Conservation (phyloP, 2,113 vertebrate genomes). For the Prunella himalayana region DNA sequence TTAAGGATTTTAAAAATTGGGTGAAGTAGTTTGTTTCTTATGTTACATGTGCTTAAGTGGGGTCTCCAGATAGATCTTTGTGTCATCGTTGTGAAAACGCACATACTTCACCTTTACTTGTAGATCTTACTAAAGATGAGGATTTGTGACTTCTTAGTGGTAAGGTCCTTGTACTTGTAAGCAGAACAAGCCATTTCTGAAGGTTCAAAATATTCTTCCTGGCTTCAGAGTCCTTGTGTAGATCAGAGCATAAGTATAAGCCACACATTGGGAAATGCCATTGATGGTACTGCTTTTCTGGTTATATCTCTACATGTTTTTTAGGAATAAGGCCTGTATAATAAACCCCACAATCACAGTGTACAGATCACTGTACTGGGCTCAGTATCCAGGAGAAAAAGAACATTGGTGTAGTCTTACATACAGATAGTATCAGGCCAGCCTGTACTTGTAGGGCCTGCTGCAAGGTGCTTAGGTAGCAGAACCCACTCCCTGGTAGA, state of each 20-base stretch:
- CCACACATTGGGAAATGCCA: background rate
- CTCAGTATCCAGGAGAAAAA: background rate
- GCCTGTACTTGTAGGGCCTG: background rate
- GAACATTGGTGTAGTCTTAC: background rate
- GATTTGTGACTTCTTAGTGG: background rate
- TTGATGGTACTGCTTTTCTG: background rate
- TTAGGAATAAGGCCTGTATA: background rate
- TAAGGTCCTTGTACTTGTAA: background rate
- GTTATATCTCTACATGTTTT: background rate
- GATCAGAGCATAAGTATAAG: background rate
- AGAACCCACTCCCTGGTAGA: background rate
- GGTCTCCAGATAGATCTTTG: background rate
- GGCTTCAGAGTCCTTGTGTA: background rate
- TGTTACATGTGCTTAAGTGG: fast-evolving
- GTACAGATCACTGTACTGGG: background rate
- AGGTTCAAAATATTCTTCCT: background rate
- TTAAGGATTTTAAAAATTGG: background rate
- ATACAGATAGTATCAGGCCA: fast-evolving
- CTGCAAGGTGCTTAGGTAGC: background rate
- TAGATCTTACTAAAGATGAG: background rate
- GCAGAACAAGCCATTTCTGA: background rate
- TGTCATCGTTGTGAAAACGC: background rate
- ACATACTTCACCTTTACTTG: background rate
- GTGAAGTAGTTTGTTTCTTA: background rate
- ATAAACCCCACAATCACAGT: background rate